phyloP scores from a whole-genome alignment of 2,888 invertebrate species.

The Eudasyphora cyanicolor region DNA sequence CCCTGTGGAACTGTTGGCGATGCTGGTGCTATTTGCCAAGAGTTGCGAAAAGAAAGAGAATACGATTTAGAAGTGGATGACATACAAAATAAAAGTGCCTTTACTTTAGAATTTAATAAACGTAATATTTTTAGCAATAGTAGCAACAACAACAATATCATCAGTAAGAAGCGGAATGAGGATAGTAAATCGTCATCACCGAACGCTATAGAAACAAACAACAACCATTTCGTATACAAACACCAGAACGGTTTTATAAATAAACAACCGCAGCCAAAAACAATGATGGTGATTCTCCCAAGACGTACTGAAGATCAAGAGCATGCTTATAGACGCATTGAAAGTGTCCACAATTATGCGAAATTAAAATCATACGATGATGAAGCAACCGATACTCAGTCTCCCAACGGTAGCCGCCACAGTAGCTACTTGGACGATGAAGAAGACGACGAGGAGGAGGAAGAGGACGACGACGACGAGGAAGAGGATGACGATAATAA shows the following conservation, averaged over 20 bases:
- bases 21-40: slow-evolving; percentile 32
- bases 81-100: slow-evolving; percentile 65
- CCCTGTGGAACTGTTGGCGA: slow-evolving; percentile 18
- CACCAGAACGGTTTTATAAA: slow-evolving; percentile 29
- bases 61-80: slow-evolving; percentile 26
- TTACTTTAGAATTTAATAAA: slow-evolving; percentile 56
- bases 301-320: slow-evolving; percentile 78
- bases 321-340: slow-evolving; percentile 78
- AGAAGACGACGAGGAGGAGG: slow-evolving; percentile 68
- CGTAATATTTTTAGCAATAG: slow-evolving; percentile 38
- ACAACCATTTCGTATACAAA: slow-evolving; percentile 45
- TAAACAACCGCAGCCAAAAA: slow-evolving; percentile 1
- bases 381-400: slow-evolving; percentile 36
- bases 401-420: slow-evolving; percentile 69
- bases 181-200: slow-evolving; percentile 33
- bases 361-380: slow-evolving; percentile 71
- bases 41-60: slow-evolving; percentile 45
- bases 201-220: slow-evolving; percentile 23
- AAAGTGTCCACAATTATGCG: slow-evolving; percentile 79
- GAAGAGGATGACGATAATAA: slow-evolving; percentile 68
- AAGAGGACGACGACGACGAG: slow-evolving; percentile 68
- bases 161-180: slow-evolving; percentile 44
- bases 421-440: slow-evolving; percentile 70
- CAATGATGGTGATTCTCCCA: slow-evolving; percentile 35
- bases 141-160: slow-evolving; percentile 38